These are phyloP conservation scores for Columba janthina DNA, from an alignment of 2,113 vertebrate species.

Conservation along the genomic window DNA sequence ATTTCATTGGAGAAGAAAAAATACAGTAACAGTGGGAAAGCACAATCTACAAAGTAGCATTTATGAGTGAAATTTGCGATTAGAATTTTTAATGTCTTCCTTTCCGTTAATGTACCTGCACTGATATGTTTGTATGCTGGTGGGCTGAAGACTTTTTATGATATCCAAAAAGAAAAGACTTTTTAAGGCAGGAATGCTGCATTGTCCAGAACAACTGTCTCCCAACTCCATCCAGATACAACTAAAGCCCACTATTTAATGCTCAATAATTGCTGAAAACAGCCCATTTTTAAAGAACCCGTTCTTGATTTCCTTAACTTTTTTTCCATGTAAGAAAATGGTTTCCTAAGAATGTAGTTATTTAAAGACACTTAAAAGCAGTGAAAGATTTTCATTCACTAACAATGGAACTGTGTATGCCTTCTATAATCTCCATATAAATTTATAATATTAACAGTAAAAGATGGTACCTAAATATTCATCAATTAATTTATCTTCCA, in stretches of 20 bases:
- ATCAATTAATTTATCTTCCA: neutral
- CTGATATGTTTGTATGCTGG: neutral
- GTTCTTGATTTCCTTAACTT: neutral
- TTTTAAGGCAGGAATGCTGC: neutral
- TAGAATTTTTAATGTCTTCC: neutral
- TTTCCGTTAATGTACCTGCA: neutral
- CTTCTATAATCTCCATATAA: neutral
- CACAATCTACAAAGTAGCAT: neutral
- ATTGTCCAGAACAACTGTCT: neutral
- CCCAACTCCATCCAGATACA: neutral
- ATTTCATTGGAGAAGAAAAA: neutral
- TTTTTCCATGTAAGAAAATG: neutral
- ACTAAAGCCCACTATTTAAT: neutral
- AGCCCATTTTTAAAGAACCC: neutral
- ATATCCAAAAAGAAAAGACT: neutral
- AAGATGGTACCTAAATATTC: neutral
- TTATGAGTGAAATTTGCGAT: neutral
- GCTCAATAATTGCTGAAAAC: neutral
- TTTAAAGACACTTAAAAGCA: neutral
- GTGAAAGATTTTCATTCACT: neutral
- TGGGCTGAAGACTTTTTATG: neutral
- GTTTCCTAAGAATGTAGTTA: neutral
- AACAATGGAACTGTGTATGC: neutral
- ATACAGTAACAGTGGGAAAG: neutral
- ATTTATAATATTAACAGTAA: neutral